These are phyloP conservation scores for Heliocidaris erythrogramma DNA, from an alignment of 35 echinoderm and acorn worm genomes.

Conservation along the genomic window DNA sequence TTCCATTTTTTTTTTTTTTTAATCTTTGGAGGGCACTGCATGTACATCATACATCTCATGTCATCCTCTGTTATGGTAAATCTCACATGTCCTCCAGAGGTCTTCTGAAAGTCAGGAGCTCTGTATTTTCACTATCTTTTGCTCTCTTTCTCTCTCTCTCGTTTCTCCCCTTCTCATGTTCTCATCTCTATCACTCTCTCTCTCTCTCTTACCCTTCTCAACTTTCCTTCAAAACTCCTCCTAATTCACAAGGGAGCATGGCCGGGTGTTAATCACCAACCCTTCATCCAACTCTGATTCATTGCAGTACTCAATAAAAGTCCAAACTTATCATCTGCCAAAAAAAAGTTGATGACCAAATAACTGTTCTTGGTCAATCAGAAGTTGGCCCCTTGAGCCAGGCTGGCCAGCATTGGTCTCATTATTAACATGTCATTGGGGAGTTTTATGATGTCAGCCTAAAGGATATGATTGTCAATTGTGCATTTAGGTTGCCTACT, in stretches of 20 bases:
- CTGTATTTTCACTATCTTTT: too few species aligned
- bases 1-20: too few species aligned
- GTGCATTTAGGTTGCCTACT: background rate
- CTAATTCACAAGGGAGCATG: background rate
- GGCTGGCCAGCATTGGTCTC: background rate
- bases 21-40: too few species aligned
- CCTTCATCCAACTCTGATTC: background rate
- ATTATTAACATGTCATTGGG: background rate
- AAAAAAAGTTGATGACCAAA: background rate
- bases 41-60: too few species aligned
- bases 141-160: too few species aligned
- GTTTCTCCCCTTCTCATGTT: too few species aligned
- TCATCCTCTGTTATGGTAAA: too few species aligned
- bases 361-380: background rate
- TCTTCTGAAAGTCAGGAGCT: too few species aligned
- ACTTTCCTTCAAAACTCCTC: background rate
- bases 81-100: too few species aligned
- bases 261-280: background rate
- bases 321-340: background rate
- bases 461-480: slow-evolving; percentile 10
- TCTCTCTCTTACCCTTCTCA: too few species aligned
- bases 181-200: too few species aligned
- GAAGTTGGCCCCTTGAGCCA: background rate
- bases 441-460: background rate
- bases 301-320: background rate